These are phyloP conservation scores for Bostrychus sinensis DNA, from an alignment of 2,113 vertebrate genomes.

Conservation along the genomic window DNA sequence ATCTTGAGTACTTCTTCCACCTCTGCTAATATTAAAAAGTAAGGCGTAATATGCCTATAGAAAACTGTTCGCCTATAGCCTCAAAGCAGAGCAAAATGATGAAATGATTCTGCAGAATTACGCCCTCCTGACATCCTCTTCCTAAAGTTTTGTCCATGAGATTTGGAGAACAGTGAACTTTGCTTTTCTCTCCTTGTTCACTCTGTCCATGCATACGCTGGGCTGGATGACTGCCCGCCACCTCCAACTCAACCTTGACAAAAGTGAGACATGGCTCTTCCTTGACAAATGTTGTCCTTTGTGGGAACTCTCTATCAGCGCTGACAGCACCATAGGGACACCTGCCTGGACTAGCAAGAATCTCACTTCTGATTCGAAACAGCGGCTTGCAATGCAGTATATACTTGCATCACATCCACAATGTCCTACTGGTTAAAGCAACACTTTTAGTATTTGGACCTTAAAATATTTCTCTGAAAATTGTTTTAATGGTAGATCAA, in stretches of 20 bases:
- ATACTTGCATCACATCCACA: slow-evolving; percentile 6
- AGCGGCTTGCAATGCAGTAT: slow-evolving; percentile 14
- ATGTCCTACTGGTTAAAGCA: not conserved
- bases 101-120: not conserved
- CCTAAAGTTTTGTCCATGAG: not conserved
- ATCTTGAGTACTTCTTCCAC: too few relatives aligned
- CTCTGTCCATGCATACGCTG: not conserved
- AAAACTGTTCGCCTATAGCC: too few relatives aligned
- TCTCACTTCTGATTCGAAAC: slow-evolving; percentile 12
- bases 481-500: too few relatives aligned
- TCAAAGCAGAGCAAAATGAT: not conserved
- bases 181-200: slow-evolving; percentile 2
- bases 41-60: too few relatives aligned
- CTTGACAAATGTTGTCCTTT: slow-evolving; percentile 43
- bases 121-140: not conserved
- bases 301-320: slow-evolving; percentile 38
- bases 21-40: too few relatives aligned
- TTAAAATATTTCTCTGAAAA: too few relatives aligned
- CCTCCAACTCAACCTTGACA: slow-evolving; percentile 33
- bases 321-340: slow-evolving; percentile 36
- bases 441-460: not conserved
- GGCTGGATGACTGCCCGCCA: slow-evolving; percentile 14
- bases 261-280: slow-evolving; percentile 35
- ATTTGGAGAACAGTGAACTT: not conserved
- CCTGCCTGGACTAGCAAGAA: slow-evolving; percentile 32